phyloP scores from a whole-genome alignment of 2,113 vertebrate species.

The Pterocles burchelli region DNA sequence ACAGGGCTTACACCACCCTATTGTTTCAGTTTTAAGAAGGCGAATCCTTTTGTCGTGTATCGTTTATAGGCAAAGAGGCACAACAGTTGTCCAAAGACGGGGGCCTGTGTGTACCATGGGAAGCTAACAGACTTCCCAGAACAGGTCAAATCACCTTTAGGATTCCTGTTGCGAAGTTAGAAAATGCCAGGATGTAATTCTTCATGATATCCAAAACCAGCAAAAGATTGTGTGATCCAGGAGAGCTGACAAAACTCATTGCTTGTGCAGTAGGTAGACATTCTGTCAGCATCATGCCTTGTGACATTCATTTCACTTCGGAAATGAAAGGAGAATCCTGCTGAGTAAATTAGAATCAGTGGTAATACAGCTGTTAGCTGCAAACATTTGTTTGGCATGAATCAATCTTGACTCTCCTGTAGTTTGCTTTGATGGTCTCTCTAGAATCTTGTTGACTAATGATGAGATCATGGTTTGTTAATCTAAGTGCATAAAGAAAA shows the following conservation, averaged over 20 bases:
- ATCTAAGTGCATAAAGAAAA: constrained; percentile 80
- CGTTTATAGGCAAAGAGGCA: not conserved
- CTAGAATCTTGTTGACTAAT: constrained; percentile 82
- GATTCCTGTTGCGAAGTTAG: not conserved
- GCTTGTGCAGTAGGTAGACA: constrained; percentile 11
- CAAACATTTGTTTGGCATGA: constrained; percentile 80
- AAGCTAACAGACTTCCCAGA: not conserved
- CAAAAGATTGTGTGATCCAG: not conserved
- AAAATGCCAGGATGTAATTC: not conserved
- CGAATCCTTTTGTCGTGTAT: not conserved
- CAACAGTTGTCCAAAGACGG: not conserved
- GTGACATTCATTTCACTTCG: constrained; percentile 65
- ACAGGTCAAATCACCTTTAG: not conserved
- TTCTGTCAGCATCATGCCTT: constrained; percentile 31
- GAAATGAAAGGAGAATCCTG: constrained; percentile 74
- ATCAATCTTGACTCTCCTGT: constrained; percentile 74
- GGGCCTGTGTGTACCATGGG: not conserved
- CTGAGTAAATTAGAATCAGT: constrained; percentile 75
- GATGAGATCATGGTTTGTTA: constrained; percentile 83
- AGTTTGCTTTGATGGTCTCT: constrained; percentile 85
- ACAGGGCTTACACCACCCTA: not conserved
- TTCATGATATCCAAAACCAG: not conserved
- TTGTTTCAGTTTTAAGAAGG: not conserved
- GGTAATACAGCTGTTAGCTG: constrained; percentile 79
- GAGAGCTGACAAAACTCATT: constrained; percentile 34